Conservation (phyloP, 2,113 vertebrate species). For the Eudorcas thomsonii region DNA sequence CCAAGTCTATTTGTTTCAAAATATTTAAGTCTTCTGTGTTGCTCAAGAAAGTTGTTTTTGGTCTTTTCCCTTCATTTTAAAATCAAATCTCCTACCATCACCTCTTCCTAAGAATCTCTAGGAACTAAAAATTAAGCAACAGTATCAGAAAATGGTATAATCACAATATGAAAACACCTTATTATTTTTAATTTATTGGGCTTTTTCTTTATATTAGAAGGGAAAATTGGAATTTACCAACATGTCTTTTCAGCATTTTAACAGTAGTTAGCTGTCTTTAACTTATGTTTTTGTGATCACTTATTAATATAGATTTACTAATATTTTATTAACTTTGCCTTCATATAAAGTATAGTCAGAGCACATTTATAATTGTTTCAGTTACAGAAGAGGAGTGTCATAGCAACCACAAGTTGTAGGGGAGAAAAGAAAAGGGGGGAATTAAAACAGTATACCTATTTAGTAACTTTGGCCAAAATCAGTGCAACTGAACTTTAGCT, state of each 20-base stretch:
- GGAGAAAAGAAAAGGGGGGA: background rate
- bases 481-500: background rate
- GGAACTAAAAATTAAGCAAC: background rate
- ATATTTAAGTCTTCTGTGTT: background rate
- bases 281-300: background rate
- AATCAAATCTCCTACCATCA: background rate
- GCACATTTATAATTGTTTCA: background rate
- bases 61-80: background rate
- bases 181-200: background rate
- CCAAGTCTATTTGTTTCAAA: background rate
- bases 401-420: background rate
- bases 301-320: background rate
- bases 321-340: background rate
- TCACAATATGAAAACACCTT: background rate
- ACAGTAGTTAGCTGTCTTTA: background rate
- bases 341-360: background rate
- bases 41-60: background rate
- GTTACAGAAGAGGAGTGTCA: background rate
- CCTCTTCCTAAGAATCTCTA: background rate
- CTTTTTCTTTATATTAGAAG: background rate
- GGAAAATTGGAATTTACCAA: slow-evolving; percentile 11
- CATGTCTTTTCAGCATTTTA: background rate
- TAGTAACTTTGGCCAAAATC: background rate
- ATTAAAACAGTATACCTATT: background rate
- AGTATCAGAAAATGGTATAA: background rate